Conservation (phyloP, 2,113 vertebrate genomes). For the Chaenocephalus aceratus region DNA sequence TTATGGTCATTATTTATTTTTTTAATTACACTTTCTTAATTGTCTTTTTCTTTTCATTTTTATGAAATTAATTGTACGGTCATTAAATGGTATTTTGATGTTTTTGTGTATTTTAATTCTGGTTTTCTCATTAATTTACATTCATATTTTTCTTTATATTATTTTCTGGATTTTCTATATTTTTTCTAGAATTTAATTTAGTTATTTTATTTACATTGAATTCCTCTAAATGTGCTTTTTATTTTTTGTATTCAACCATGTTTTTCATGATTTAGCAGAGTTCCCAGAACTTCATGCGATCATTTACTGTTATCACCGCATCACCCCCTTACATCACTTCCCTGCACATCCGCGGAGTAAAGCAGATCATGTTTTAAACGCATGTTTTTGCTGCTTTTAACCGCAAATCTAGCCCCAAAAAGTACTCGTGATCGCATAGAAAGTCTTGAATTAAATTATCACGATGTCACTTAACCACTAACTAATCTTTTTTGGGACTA, state of each 20-base stretch:
- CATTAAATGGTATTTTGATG: neutral
- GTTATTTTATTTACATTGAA: neutral
- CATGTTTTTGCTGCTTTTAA: accelerated
- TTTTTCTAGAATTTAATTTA: neutral
- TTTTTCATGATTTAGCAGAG: slow-evolving; percentile 8
- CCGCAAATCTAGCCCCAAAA: accelerated
- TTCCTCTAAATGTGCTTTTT: no score
- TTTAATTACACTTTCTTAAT: neutral
- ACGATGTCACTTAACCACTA: accelerated
- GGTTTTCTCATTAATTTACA: neutral
- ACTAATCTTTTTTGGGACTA: accelerated
- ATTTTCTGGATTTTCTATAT: no score
- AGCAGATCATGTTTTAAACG: neutral
- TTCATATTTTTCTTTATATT: no score
- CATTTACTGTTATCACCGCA: slow-evolving; percentile 55
- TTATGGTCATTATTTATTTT: neutral
- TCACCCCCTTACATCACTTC: neutral
- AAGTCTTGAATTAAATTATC: accelerated
- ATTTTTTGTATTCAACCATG: neutral
- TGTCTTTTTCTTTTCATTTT: neutral
- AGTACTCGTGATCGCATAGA: accelerated
- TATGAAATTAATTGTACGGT: neutral
- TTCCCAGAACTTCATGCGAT: slow-evolving; percentile 60
- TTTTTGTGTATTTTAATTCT: neutral
- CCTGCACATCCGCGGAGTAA: slow-evolving; percentile 28